phyloP scores from a whole-genome alignment of 2,797 vertebrate species.

The Eospalax fontanierii region DNA sequence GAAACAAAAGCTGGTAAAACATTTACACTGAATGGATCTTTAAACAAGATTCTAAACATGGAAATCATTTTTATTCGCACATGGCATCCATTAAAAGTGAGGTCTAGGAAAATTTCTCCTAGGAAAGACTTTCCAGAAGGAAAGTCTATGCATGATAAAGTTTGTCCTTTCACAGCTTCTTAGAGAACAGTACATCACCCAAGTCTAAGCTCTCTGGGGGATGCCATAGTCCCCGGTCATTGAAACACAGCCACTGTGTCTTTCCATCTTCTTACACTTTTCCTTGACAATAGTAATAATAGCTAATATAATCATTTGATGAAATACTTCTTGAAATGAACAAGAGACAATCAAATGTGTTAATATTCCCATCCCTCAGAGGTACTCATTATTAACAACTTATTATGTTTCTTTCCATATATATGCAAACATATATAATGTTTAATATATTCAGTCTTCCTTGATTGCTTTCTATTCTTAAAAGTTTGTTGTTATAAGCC shows the following conservation, averaged over 20 bases:
- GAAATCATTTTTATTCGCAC: slow-evolving; percentile 45
- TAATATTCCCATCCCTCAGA: not conserved
- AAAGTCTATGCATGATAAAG: not conserved
- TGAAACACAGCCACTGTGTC: not conserved
- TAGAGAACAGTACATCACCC: not conserved
- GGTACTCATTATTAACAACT: slow-evolving; percentile 15
- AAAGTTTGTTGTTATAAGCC: not conserved
- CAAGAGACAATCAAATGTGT: not conserved
- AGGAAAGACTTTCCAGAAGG: slow-evolving; percentile 1
- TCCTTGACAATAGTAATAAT: not conserved
- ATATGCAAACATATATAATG: not conserved
- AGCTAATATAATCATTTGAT: not conserved
- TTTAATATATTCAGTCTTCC: not conserved
- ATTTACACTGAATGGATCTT: slow-evolving; percentile 62
- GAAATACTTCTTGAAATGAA: slow-evolving; percentile 34
- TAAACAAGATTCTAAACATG: slow-evolving; percentile 52
- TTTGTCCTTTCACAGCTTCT: not conserved
- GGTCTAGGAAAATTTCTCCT: slow-evolving; percentile 31
- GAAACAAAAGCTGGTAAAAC: slow-evolving; percentile 65
- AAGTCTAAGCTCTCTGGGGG: not conserved
- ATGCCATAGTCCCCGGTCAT: not conserved
- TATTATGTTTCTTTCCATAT: not conserved
- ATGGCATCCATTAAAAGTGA: slow-evolving; percentile 53
- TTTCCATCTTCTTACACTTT: not conserved
- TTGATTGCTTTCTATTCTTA: slow-evolving; percentile 16